Conservation (phyloP, 2,888 invertebrate species). For the Drosophila pseudotalamancana region DNA sequence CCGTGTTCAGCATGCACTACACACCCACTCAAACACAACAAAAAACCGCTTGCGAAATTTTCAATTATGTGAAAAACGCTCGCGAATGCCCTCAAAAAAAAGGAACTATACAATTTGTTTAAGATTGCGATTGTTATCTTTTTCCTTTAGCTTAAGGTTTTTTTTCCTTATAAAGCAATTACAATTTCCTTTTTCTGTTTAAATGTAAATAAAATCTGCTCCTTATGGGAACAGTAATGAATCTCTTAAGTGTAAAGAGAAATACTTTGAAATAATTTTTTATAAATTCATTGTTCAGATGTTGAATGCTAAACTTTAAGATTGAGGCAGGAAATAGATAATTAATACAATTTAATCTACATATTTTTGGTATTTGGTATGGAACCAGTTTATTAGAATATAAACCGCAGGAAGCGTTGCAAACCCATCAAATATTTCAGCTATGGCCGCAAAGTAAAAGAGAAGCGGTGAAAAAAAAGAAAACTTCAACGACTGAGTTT, state of each 20-base stretch:
- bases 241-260: too few species aligned
- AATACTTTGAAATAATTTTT: too few species aligned
- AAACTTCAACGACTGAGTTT: slow-evolving; percentile 1
- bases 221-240: too few species aligned
- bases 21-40: slow-evolving; percentile 7
- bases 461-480: not conserved
- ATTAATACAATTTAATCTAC: too few species aligned
- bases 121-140: not conserved
- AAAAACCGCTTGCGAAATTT: slow-evolving; percentile 1
- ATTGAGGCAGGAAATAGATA: too few species aligned
- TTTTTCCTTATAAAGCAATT: too few species aligned
- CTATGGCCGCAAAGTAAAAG: not conserved
- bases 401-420: not conserved
- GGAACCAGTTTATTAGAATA: too few species aligned
- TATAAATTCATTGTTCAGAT: too few species aligned
- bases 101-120: not conserved
- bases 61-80: slow-evolving; percentile 13
- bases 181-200: too few species aligned
- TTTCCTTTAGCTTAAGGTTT: not conserved
- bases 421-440: not conserved
- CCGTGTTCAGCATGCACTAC: slow-evolving; percentile 64
- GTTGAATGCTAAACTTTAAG: too few species aligned
- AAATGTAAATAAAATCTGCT: too few species aligned
- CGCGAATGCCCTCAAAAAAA: not conserved
- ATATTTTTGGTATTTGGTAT: too few species aligned